A percentile compares a stretch with the other conserved stretches of the same genome.
Evolutionary conservation across 2,797 vertebrate genomes (phyloP).

Genomic region (Loris lydekkerianus): DNA sequence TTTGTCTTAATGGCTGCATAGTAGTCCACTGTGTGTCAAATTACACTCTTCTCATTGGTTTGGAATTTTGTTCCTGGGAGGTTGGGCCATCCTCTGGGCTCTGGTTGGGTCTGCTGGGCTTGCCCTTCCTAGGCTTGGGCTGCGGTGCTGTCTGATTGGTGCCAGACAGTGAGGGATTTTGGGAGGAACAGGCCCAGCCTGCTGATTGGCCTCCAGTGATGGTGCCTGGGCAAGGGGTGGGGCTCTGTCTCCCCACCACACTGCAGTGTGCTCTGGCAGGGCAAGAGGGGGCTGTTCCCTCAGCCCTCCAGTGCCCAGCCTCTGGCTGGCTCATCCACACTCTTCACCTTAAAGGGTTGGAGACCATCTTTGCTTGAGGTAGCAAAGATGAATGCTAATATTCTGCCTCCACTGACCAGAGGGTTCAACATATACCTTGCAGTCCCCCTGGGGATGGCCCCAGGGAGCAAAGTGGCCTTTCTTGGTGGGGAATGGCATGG

Average conservation of each 20-base stretch:
- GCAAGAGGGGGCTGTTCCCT: neutral
- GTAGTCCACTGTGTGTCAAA: neutral
- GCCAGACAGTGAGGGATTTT: constrained; percentile 44
- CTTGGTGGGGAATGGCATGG: neutral
- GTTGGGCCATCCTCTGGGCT: neutral
- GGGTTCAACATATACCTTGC: neutral
- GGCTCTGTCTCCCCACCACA: neutral
- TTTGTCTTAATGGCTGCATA: neutral
- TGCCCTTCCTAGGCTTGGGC: neutral
- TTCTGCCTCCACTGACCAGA: neutral
- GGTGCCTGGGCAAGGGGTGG: neutral
- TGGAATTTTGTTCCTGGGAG: neutral
- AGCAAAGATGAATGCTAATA: neutral
- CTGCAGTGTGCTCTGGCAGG: neutral
- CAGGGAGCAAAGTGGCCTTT: neutral
- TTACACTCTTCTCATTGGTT: neutral
- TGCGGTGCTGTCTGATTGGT: constrained; percentile 45
- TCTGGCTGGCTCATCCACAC: neutral
- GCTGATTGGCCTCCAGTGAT: constrained; percentile 37
- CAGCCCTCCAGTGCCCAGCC: fast-evolving
- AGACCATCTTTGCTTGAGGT: neutral
- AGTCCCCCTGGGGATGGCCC: too few relatives aligned
- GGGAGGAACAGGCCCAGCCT: neutral
- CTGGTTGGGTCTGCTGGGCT: neutral
- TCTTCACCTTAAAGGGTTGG: neutral